These are phyloP conservation scores for Atethmia centrago DNA, from an alignment of 2,888 invertebrate genomes.

Conservation along the genomic window DNA sequence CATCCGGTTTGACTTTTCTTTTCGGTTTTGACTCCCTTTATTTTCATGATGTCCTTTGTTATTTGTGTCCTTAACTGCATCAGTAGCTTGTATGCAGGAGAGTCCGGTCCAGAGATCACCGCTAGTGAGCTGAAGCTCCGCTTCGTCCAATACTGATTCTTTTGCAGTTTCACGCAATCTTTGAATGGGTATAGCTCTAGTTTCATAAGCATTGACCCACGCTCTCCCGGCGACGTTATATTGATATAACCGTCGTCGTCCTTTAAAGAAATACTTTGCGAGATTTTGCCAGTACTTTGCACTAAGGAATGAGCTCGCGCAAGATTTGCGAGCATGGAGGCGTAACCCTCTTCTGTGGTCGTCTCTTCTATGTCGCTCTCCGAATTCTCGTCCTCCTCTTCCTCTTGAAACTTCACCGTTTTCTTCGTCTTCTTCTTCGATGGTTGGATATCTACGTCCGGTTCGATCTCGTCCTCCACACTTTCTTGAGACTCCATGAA, in stretches of 20 bases:
- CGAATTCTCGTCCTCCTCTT: too few species aligned
- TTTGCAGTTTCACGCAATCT: neutral
- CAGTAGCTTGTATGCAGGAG: neutral
- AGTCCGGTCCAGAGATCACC: slow-evolving; percentile 1
- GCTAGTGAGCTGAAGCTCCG: neutral
- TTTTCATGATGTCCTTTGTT: neutral
- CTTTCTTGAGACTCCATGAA: too few species aligned
- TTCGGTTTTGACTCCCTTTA: too few species aligned
- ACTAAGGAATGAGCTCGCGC: slow-evolving; percentile 9
- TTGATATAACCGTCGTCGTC: neutral
- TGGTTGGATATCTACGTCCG: too few species aligned
- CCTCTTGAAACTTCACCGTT: too few species aligned
- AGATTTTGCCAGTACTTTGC: neutral
- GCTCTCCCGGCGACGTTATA: slow-evolving; percentile 8
- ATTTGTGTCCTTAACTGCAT: neutral
- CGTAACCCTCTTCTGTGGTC: neutral
- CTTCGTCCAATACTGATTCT: slow-evolving; percentile 1
- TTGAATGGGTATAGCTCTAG: slow-evolving; percentile 1
- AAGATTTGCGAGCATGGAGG: slow-evolving; percentile 9
- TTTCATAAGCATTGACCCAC: neutral
- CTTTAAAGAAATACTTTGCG: slow-evolving; percentile 2
- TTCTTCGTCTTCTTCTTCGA: too few species aligned
- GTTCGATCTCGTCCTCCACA: too few species aligned
- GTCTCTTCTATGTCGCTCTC: too few species aligned
- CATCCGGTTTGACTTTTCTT: too few species aligned